phyloP scores from a whole-genome alignment of 2,113 vertebrate species.

The Myotis davidii region DNA sequence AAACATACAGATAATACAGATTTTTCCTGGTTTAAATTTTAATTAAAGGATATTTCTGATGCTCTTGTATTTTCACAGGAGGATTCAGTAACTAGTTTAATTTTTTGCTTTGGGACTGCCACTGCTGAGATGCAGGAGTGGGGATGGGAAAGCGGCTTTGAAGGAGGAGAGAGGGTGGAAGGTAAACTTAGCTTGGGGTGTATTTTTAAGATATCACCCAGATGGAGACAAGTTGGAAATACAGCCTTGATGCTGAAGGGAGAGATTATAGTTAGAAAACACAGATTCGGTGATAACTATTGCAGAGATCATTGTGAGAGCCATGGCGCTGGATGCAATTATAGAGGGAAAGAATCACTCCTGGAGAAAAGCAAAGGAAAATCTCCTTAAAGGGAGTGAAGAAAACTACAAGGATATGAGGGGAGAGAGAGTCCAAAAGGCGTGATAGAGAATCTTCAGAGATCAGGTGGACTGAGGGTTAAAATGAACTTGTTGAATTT shows the following conservation, averaged over 20 bases:
- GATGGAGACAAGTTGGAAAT: neutral
- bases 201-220: neutral
- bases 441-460: neutral
- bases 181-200: neutral
- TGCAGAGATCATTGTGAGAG: neutral
- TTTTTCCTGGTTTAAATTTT: neutral
- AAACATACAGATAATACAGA: neutral
- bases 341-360: neutral
- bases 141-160: neutral
- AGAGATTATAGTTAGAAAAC: neutral
- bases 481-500: neutral
- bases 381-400: neutral
- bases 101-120: neutral
- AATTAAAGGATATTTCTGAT: conserved; percentile 10
- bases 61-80: neutral
- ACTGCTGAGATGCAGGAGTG: neutral
- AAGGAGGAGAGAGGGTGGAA: neutral
- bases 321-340: neutral
- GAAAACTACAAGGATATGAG: neutral
- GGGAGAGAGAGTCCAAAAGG: neutral
- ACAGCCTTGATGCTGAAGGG: neutral
- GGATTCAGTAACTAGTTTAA: neutral
- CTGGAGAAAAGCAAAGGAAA: neutral
- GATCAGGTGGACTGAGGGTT: no score
- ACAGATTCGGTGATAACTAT: neutral